Evolutionary conservation across 2,888 invertebrate genomes (phyloP).

Genomic region (Iselma pallidipennis): DNA sequence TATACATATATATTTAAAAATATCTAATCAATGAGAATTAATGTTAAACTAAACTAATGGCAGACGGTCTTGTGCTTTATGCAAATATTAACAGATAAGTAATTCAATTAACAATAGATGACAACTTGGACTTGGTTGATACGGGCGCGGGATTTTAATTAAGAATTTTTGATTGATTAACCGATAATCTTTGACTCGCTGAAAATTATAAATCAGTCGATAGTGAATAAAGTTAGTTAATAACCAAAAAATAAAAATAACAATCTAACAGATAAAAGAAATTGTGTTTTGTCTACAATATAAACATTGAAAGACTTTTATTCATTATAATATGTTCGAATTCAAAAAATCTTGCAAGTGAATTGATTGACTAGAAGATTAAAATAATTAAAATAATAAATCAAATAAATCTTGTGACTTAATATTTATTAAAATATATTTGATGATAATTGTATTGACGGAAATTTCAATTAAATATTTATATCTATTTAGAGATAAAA

Average conservation of each 20-base stretch:
- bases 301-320: background rate
- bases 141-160: background rate
- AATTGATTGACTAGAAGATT: background rate
- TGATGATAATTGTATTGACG: background rate
- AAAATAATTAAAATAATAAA: background rate
- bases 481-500: background rate
- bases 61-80: too few relatives aligned
- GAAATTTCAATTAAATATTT: background rate
- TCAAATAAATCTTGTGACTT: too few relatives aligned
- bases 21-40: too few relatives aligned
- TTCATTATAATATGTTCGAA: background rate
- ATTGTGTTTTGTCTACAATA: background rate
- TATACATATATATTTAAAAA: too few relatives aligned
- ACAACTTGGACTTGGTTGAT: too few relatives aligned
- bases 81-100: too few relatives aligned
- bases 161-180: background rate
- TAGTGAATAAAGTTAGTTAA: too few relatives aligned
- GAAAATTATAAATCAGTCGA: too few relatives aligned
- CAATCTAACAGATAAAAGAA: too few relatives aligned
- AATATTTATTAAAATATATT: background rate
- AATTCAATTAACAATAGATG: too few relatives aligned
- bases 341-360: background rate
- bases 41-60: too few relatives aligned
- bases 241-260: too few relatives aligned
- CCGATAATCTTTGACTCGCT: background rate